Conservation (phyloP, 2,113 vertebrate genomes). For the Tursiops truncatus region DNA sequence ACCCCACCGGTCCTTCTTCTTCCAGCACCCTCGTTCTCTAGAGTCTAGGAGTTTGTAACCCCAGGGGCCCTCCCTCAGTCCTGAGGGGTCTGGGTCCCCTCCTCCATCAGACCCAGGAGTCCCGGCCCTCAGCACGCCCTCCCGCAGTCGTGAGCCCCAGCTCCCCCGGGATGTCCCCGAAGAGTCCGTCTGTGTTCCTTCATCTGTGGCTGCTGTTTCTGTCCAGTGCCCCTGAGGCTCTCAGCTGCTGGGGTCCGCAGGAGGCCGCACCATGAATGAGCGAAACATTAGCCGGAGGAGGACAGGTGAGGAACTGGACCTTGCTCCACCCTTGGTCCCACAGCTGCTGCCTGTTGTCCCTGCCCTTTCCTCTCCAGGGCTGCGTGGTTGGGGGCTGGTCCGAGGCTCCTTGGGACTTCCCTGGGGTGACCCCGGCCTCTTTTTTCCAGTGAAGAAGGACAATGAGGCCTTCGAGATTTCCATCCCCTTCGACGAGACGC, state of each 20-base stretch:
- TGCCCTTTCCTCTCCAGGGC: not conserved
- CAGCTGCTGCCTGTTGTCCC: fast-evolving
- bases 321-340: not conserved
- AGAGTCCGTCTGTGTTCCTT: not conserved
- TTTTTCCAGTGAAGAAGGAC: slow-evolving; percentile 87
- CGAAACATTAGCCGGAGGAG: slow-evolving; percentile 34
- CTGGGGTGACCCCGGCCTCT: slow-evolving; percentile 1
- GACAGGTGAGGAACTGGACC: slow-evolving; percentile 65
- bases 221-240: slow-evolving; percentile 59
- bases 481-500: slow-evolving; percentile 89
- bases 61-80: not conserved
- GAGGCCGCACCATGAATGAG: slow-evolving; percentile 67
- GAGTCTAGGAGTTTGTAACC: not conserved
- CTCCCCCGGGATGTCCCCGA: not conserved
- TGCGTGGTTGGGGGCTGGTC: not conserved
- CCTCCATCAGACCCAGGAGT: not conserved
- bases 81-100: not conserved
- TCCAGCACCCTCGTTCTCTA: not conserved
- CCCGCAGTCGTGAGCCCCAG: not conserved
- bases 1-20: not conserved
- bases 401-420: fast-evolving
- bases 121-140: not conserved
- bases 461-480: slow-evolving; percentile 88
- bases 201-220: slow-evolving; percentile 45
- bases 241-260: not conserved